Conservation (phyloP, 1,140 invertebrate species). For the Ericerus pela region DNA sequence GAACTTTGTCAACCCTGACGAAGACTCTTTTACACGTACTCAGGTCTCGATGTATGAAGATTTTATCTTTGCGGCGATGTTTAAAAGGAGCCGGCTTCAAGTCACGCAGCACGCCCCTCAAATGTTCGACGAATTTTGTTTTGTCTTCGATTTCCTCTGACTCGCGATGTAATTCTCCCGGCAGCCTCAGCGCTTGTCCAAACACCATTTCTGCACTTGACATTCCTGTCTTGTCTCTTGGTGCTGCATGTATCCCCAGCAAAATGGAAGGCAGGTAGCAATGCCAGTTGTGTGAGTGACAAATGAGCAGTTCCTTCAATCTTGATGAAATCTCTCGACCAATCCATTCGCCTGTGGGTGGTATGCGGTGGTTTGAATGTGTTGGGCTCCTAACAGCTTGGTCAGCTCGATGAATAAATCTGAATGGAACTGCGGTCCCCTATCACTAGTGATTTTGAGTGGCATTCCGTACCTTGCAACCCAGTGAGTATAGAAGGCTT, state of each 20-base stretch:
- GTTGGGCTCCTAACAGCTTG: not conserved
- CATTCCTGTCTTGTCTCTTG: constrained; percentile 19
- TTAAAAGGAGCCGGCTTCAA: too few species aligned
- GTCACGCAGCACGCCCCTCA: too few species aligned
- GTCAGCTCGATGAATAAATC: not conserved
- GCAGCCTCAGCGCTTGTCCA: not conserved
- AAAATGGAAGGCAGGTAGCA: constrained; percentile 19
- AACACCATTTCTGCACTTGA: constrained; percentile 21
- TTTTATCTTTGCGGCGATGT: too few species aligned
- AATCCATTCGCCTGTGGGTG: constrained; percentile 28
- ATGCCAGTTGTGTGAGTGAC: constrained; percentile 18
- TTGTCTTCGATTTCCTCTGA: too few species aligned
- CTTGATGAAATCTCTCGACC: constrained; percentile 24
- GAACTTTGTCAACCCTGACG: too few species aligned
- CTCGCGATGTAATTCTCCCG: too few species aligned
- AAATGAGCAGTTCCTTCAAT: constrained; percentile 30
- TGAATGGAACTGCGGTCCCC: constrained; percentile 28
- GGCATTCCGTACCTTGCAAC: constrained; percentile 28
- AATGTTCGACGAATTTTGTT: too few species aligned
- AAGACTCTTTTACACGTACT: too few species aligned
- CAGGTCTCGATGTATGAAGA: too few species aligned
- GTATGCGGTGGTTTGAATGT: constrained; percentile 27
- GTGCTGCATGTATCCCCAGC: constrained; percentile 20
- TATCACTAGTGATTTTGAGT: constrained; percentile 25
- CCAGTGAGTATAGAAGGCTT: constrained; percentile 16